Evolutionary conservation across 2,888 invertebrate genomes (phyloP), one percentile per base, ranked within the genome.

Genomic region (Xylota sylvarum): DNA sequence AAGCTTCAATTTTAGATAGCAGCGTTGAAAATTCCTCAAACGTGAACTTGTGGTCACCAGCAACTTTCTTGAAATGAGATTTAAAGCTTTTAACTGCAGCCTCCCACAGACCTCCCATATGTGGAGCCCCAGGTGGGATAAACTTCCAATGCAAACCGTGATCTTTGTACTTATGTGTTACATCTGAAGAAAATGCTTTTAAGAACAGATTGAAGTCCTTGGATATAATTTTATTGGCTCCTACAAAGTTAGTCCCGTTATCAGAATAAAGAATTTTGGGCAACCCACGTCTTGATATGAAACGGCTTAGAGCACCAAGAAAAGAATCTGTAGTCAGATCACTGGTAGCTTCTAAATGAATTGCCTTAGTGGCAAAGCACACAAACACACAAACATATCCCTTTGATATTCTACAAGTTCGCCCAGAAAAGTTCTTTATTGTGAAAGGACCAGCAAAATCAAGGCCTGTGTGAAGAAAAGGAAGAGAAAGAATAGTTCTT

Each of bases 21-120:
- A 87, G 27, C 0, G 77, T 78, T 4, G 69, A 14, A 9, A 77
- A 73, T 48, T 81, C 80, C 12, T 80, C 80, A 14, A 69, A 80
- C 9, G 50, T 74, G 2, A 69, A 37, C 40, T 23, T 35, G 4
- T 23, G 3, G 23, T 23, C 23, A 1, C 23, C 27, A 3, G 23
- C 32, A 23, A 7, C 7, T 14, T 32, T 64, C 7, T 46, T 43
- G 14, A 65, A 35, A 62, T 78, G 37, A 23, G 58, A 10, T 23
- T 60, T 37, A 23, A 65, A 55, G 10, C 32, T 30, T 19, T 50
- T 46, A n/a, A 62, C 62, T 3, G 30, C 52, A n/a, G 74, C 60
- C 46, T 52, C 58, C 72, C 64, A 60, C 9, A 48, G 23, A 5
- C 69, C 55, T 2, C 69, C 69, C 52, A 69, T 19, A 7, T 46